Base-by-base conservation (phyloP, 2,797 vertebrate species). In the Poeciliopsis presidionis region DNA sequence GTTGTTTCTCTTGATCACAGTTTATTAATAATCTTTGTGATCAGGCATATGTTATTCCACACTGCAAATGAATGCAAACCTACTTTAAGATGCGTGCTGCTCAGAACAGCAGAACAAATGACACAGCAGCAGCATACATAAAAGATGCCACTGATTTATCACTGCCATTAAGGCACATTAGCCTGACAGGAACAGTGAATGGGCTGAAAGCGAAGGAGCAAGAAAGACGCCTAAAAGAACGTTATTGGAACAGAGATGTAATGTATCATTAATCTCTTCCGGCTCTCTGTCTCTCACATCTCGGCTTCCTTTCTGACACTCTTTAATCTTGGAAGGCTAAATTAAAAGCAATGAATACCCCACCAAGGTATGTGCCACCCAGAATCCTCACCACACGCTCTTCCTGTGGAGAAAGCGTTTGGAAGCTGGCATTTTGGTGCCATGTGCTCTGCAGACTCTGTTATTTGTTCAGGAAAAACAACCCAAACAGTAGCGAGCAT, bases 301-400 rank as follows among this genome's bases (percentile, higher is more conserved):
- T 18, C 2, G 1, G 59, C 79, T 90, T 93, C 91, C 85, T 92
- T 81, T 51, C 87, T 85, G 77, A 77, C 86, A 74, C 85, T 88
- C 88, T 93, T 92, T 92, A 89, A 93, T 94, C 86, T 88, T 72
- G 36, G 33, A 43, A 47, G n/a, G 69, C 39, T 72, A 90, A 95
- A 94, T 93, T 90, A 92, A 86, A 93, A 92, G 90, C 79, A 63
- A 8, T 5, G 30, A 65, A 79, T 81, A 79, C 83, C 70, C 91
- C 85, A 71, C 81, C 41, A 57, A 86, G 75, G 81, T 79, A 72
- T 67, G 78, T 77, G 82, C 91, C 92, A 91, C 92, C 90, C 89
- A 83, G 83, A 85, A 55, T 77, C 74, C 75, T 76, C 28, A 83
- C 88, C 88, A 33, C 88, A 85, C 83, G 82, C 75, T 81, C 36